Evolutionary conservation across 1,140 invertebrate species (phyloP).

Genomic region (Ganaspis sp.): DNA sequence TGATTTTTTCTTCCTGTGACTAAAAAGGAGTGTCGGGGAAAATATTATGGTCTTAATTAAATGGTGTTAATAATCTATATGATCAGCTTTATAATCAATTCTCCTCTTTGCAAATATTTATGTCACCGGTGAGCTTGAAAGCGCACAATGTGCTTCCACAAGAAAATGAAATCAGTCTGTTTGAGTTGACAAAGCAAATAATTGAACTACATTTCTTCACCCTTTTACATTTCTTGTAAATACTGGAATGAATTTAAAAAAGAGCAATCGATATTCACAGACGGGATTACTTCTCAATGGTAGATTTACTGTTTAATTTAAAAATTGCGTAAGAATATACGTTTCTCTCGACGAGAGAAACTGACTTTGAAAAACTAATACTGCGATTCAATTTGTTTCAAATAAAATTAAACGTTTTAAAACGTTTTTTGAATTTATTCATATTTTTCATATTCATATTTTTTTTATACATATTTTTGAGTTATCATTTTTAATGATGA

Average conservation of each 20-base stretch:
- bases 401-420: too few relatives aligned
- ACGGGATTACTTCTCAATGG: background rate
- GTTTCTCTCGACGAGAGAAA: too few relatives aligned
- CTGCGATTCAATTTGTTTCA: too few relatives aligned
- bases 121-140: background rate
- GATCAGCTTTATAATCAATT: background rate
- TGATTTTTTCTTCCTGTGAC: too few relatives aligned
- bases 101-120: constrained; percentile 8
- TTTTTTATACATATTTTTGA: too few relatives aligned
- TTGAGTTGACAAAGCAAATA: constrained; percentile 15
- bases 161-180: background rate
- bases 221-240: background rate
- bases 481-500: too few relatives aligned
- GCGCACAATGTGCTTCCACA: background rate
- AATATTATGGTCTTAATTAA: background rate
- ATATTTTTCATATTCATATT: too few relatives aligned
- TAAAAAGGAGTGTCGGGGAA: background rate
- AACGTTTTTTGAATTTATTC: too few relatives aligned
- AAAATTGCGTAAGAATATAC: background rate
- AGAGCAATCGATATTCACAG: background rate
- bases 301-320: background rate
- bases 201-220: constrained; percentile 16
- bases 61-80: constrained; percentile 14
- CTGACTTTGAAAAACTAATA: too few relatives aligned
- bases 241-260: background rate